phyloP scores from a whole-genome alignment of 1,140 invertebrate genomes.

The Lepidurus apus region DNA sequence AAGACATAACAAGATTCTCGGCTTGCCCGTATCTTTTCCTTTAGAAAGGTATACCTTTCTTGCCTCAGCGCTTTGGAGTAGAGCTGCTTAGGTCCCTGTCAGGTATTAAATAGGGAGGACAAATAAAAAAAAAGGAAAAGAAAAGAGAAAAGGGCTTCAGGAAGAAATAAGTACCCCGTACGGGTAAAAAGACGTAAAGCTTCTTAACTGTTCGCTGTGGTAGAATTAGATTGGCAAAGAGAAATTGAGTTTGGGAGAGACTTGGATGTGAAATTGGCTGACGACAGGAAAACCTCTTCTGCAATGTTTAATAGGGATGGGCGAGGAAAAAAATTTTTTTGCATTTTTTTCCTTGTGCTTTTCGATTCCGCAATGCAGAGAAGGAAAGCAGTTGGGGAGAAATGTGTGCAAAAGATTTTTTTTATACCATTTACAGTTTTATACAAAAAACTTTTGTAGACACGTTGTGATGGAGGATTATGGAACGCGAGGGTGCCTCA shows the following conservation, averaged over 20 bases:
- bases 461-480: neutral
- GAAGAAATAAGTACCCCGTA: neutral
- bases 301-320: neutral
- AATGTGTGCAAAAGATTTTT: neutral
- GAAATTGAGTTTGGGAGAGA: constrained; percentile 13
- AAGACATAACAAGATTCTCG: neutral
- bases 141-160: neutral
- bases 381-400: neutral
- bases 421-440: neutral
- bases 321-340: neutral
- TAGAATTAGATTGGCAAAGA: constrained; percentile 15
- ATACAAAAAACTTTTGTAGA: neutral
- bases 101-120: neutral
- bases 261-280: constrained; percentile 1
- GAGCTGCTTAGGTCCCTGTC: neutral
- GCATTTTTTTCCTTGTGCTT: neutral
- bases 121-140: neutral
- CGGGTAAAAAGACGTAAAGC: neutral
- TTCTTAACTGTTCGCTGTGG: constrained; percentile 8
- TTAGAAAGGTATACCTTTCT: neutral
- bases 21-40: neutral
- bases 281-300: neutral
- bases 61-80: neutral
- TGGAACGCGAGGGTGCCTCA: neutral
- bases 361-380: neutral